Evolutionary conservation across 1,140 invertebrate genomes (phyloP), one percentile per base, ranked within the genome.

Genomic region (Zaprionus nigranus): DNA sequence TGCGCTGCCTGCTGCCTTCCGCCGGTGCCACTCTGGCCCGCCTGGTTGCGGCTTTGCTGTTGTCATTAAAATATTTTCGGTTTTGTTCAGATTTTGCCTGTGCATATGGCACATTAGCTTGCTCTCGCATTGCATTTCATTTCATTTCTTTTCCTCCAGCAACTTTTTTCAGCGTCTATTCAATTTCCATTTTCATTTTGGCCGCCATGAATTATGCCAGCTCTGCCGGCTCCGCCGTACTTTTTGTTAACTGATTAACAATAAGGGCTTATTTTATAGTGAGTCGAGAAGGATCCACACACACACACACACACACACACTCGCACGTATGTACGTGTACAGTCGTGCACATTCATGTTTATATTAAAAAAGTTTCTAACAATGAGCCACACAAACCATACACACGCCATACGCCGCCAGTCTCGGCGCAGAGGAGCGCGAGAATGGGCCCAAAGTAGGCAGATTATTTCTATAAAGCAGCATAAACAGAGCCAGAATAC

Each of bases 1-100:
- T 68, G 65, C 43, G 26, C 26, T 30, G 38, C 38, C 38, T 53
- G 26, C 26, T 24, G 38, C 38, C 38, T 43, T 46, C 30, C 54
- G 43, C 20, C 59, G n/a, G 13, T 54, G 24, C 24, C 6, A 57
- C 53, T 65, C 43, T 26, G 15, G 20, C 28, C 65, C 61, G 36
- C 58, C 26, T 64, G 46, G 36, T 56, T 64, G 30, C 30, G 65
- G 59, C 40, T 78, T 90, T 88, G 77, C 59, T 78, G 83, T 88
- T 88, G 84, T 81, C 84, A 88, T 88, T 90, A 90, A 88, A 88
- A 88, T 88, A 88, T 88, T 88, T 88, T 88, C 67, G 79, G 84
- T 85, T 90, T 88, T 88, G 84, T 88, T 88, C 81, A 75, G 68
- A 88, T 88, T 90, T 78, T 69, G 13, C 26, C 34, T 61, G 40